Evolutionary conservation across 2,797 vertebrate species (phyloP).

Genomic region (Hypotaenidia philippensis): DNA sequence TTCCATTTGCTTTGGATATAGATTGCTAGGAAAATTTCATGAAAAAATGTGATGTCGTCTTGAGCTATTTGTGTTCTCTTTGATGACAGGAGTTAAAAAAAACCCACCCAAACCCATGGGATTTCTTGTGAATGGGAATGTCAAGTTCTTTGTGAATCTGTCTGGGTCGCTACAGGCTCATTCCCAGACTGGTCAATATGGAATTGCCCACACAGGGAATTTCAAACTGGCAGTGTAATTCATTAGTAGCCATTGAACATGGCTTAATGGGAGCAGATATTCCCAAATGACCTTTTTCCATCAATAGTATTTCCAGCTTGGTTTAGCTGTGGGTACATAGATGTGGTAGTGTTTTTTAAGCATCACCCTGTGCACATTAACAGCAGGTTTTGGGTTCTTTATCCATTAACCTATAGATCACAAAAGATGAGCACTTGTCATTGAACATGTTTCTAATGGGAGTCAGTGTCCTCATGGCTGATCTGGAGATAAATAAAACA

Average conservation of each 20-base stretch:
- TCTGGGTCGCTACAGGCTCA: not conserved
- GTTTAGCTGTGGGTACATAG: not conserved
- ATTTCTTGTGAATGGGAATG: not conserved
- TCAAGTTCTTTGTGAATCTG: not conserved
- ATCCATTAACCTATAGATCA: not conserved
- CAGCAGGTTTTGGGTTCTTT: not conserved
- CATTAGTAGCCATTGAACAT: not conserved
- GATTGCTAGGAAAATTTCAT: not conserved
- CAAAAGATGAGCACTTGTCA: not conserved
- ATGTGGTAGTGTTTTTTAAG: not conserved
- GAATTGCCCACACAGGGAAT: not conserved
- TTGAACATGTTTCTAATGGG: not conserved
- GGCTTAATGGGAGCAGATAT: not conserved
- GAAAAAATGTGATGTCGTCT: not conserved
- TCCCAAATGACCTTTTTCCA: not conserved
- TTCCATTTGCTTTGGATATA: not conserved
- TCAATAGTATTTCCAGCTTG: not conserved
- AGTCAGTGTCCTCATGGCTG: not conserved
- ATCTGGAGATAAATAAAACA: slow-evolving; percentile 66
- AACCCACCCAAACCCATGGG: accelerated
- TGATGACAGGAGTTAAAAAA: not conserved
- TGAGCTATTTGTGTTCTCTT: not conserved
- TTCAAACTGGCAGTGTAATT: not conserved
- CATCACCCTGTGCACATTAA: not conserved
- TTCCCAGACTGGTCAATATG: not conserved